Percentiles rank a stretch among this genome's conserved stretches.
These are phyloP conservation scores for Bibio marci DNA, from an alignment of 2,888 invertebrate species.

Conservation along the genomic window DNA sequence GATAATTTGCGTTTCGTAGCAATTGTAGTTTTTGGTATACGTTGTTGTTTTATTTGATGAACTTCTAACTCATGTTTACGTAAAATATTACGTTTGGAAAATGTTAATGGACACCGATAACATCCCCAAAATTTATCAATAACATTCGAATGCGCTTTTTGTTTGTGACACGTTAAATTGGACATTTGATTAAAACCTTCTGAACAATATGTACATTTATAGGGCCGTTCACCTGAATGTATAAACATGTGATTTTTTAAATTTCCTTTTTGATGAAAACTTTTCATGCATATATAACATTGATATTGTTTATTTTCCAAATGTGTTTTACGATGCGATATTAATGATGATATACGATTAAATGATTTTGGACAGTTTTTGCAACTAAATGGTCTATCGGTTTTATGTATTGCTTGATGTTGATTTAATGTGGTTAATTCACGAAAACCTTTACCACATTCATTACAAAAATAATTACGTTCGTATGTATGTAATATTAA, in stretches of 20 bases:
- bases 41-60: constrained; percentile 2
- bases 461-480: constrained; percentile 54
- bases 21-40: no score
- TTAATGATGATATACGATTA: constrained; percentile 62
- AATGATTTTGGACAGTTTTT: constrained; percentile 61
- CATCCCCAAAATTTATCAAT: constrained; percentile 7
- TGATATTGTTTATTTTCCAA: constrained; percentile 56
- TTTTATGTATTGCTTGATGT: constrained; percentile 63
- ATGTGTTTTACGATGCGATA: constrained; percentile 63
- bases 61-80: constrained; percentile 9
- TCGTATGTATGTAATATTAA: constrained; percentile 62
- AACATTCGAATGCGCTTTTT: constrained; percentile 8
- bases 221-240: constrained; percentile 61
- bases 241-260: constrained; percentile 60
- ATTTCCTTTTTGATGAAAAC: constrained; percentile 72
- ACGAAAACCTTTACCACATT: constrained; percentile 56
- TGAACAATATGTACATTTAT: constrained; percentile 53
- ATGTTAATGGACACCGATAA: constrained; percentile 6
- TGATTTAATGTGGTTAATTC: constrained; percentile 60
- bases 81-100: constrained; percentile 8
- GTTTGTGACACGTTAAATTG: constrained; percentile 59
- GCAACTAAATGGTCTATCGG: constrained; percentile 53
- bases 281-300: constrained; percentile 57
- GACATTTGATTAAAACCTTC: constrained; percentile 70
- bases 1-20: no score